These are phyloP conservation scores for Stegastes partitus DNA, from an alignment of 2,113 vertebrate species.

Conservation along the genomic window DNA sequence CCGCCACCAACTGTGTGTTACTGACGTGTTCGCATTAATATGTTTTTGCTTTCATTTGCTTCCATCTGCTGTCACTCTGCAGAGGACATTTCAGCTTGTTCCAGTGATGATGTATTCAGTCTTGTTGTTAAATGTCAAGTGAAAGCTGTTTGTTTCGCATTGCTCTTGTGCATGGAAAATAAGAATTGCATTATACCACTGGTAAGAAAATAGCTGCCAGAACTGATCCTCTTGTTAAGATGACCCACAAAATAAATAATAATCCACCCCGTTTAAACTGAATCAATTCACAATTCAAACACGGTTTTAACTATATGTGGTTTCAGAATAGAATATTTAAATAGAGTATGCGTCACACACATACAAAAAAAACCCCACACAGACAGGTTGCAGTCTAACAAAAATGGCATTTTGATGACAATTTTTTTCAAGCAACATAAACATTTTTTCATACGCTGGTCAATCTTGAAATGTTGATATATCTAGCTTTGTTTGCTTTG, in stretches of 20 bases:
- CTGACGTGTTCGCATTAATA: constrained; percentile 61
- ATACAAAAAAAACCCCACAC: constrained; percentile 18
- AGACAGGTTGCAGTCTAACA: constrained; percentile 7
- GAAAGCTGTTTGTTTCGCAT: constrained; percentile 41
- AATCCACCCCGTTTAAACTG: not conserved
- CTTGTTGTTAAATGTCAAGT: constrained; percentile 63
- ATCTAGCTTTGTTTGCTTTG: too few relatives aligned
- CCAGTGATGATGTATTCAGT: constrained; percentile 28
- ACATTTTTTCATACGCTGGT: too few relatives aligned
- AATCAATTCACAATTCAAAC: not conserved
- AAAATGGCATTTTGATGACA: too few relatives aligned
- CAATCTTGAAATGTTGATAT: too few relatives aligned
- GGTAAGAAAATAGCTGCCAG: not conserved
- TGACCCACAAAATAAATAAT: constrained; percentile 3
- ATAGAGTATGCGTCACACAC: too few relatives aligned
- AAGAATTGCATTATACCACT: constrained; percentile 14
- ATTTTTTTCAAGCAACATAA: too few relatives aligned
- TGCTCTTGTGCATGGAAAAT: constrained; percentile 16
- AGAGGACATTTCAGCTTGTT: constrained; percentile 51
- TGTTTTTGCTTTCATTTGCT: constrained; percentile 69
- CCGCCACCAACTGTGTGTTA: constrained; percentile 67
- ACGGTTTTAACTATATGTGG: not conserved
- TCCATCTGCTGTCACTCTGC: constrained; percentile 72
- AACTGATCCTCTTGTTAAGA: not conserved
- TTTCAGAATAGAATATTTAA: not conserved